A percentile compares a stretch with the other conserved stretches of the same genome.
Conservation (phyloP, 2,888 invertebrate species). For the Tipula confusa region DNA sequence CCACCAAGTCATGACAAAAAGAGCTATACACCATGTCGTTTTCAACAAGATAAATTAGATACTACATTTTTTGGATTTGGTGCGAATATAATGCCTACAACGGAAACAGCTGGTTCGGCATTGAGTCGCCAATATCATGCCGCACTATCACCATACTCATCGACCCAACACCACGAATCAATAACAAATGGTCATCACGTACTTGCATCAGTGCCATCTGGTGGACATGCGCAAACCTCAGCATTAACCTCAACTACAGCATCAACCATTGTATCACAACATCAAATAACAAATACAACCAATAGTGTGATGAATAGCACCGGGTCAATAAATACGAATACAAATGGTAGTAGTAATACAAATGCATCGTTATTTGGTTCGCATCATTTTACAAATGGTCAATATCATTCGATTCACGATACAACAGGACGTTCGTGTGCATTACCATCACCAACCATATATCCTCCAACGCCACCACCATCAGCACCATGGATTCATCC, state of each 20-base stretch:
- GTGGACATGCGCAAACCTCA: constrained; percentile 31
- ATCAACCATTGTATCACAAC: constrained; percentile 35
- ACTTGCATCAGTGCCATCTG: constrained; percentile 30
- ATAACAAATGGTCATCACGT: neutral
- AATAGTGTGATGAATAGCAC: neutral
- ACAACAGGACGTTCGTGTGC: constrained; percentile 38
- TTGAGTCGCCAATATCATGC: neutral
- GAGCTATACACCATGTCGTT: constrained; percentile 31
- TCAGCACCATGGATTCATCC: constrained; percentile 51
- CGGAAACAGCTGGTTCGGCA: constrained; percentile 31
- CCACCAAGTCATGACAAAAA: constrained; percentile 30
- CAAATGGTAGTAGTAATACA: constrained; percentile 9
- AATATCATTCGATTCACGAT: constrained; percentile 37
- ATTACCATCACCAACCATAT: constrained; percentile 50
- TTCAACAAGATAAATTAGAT: constrained; percentile 33
- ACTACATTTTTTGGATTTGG: constrained; percentile 28
- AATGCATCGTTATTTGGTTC: constrained; percentile 29
- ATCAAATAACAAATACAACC: constrained; percentile 31
- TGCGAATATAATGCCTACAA: neutral
- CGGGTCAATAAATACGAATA: constrained; percentile 33
- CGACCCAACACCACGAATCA: constrained; percentile 21
- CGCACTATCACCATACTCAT: constrained; percentile 20
- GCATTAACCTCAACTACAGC: constrained; percentile 35
- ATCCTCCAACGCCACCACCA: constrained; percentile 51
- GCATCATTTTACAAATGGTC: constrained; percentile 36